These are phyloP conservation scores for Toxotes chatareus DNA, from an alignment of 2,113 vertebrate species.

Conservation along the genomic window DNA sequence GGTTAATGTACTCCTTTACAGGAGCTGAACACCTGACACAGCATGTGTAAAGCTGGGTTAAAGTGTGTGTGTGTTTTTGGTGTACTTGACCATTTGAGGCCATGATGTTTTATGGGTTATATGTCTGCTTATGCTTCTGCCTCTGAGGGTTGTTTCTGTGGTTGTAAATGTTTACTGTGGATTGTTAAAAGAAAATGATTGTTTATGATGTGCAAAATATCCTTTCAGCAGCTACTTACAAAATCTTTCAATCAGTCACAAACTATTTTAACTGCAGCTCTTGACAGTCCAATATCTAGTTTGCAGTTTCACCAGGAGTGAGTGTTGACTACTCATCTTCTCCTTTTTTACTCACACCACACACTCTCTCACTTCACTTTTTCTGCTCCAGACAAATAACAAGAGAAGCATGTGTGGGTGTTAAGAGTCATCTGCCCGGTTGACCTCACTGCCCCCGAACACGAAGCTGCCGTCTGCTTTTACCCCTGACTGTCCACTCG, in stretches of 20 bases:
- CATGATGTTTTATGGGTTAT: constrained; percentile 50
- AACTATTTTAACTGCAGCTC: not conserved
- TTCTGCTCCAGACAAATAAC: constrained; percentile 50
- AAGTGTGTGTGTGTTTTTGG: constrained; percentile 14
- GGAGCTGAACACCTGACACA: constrained; percentile 9
- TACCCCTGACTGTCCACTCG: constrained; percentile 33
- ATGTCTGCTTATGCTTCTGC: not conserved
- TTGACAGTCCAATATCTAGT: not conserved
- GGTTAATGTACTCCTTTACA: not conserved
- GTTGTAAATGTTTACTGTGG: constrained; percentile 57
- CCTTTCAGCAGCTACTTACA: not conserved
- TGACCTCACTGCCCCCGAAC: constrained; percentile 63
- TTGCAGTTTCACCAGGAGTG: constrained; percentile 2
- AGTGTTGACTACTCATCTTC: not conserved
- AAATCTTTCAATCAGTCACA: not conserved
- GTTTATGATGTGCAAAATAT: constrained; percentile 37
- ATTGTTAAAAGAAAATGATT: constrained; percentile 37
- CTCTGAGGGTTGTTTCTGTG: not conserved
- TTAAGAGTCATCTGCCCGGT: constrained; percentile 63
- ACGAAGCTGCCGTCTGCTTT: constrained; percentile 54
- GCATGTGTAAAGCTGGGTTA: constrained; percentile 29
- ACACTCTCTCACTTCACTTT: constrained; percentile 22
- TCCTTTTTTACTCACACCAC: constrained; percentile 4
- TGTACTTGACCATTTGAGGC: constrained; percentile 4
- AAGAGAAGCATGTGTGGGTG: constrained; percentile 76